Percentiles rank a stretch among this genome's conserved stretches.
phyloP scores from a whole-genome alignment of 2,797 vertebrate genomes.

The Melanotaenia maccullochi region DNA sequence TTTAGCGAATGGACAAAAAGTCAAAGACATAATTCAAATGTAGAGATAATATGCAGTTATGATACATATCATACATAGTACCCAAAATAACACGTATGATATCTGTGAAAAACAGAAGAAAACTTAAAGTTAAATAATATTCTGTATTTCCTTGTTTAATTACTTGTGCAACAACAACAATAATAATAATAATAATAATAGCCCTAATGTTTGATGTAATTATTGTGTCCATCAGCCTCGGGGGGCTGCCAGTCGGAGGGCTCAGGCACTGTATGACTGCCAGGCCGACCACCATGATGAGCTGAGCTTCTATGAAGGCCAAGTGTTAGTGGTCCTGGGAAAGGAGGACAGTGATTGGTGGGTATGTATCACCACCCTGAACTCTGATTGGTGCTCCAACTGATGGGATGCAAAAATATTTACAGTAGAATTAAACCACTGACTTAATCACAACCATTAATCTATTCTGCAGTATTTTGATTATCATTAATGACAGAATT shows the following conservation, averaged over 20 bases:
- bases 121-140: too few species aligned
- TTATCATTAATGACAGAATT: background rate
- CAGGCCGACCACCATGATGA: conserved; percentile 87
- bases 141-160: too few species aligned
- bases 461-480: background rate
- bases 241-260: conserved; percentile 60
- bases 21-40: background rate
- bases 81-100: background rate
- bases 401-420: background rate
- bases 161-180: too few species aligned
- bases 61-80: background rate
- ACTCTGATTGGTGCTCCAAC: conserved; percentile 19
- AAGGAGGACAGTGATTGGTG: conserved; percentile 88
- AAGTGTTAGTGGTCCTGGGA: conserved; percentile 85
- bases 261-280: conserved; percentile 85
- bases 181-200: too few species aligned
- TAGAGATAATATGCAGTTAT: background rate
- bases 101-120: background rate
- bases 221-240: conserved; percentile 51
- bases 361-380: conserved; percentile 78
- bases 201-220: background rate
- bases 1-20: background rate
- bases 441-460: background rate
- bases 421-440: too few species aligned
- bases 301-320: conserved; percentile 85